phyloP scores from a whole-genome alignment of 2,888 invertebrate species.

The Cephus rjabovi region DNA sequence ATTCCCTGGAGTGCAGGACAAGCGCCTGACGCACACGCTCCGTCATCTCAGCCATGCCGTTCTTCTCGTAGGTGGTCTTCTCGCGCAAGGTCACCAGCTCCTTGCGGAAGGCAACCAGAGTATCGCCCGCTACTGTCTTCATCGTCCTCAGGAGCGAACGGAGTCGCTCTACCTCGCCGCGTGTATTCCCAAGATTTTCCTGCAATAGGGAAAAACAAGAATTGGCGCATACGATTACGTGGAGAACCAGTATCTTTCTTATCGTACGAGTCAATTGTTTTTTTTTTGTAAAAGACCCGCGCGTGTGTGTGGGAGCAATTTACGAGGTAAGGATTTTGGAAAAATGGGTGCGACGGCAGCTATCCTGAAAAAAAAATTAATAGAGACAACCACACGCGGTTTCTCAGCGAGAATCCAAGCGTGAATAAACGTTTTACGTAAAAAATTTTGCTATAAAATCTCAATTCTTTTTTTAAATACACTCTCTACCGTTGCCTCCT shows the following conservation, averaged over 20 bases:
- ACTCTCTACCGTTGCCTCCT: not conserved
- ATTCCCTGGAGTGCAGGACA: constrained; percentile 47
- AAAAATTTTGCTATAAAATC: not conserved
- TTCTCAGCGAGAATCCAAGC: not conserved
- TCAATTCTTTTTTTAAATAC: not conserved
- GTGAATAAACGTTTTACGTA: not conserved
- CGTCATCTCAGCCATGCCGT: constrained; percentile 53
- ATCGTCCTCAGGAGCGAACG: constrained; percentile 48
- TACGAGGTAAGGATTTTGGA: constrained; percentile 10
- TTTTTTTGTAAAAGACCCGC: not conserved
- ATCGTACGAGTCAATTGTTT: not conserved
- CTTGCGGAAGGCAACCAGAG: constrained; percentile 68
- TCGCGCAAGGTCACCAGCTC: constrained; percentile 72
- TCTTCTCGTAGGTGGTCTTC: constrained; percentile 70
- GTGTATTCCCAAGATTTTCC: constrained; percentile 79
- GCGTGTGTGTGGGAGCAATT: not conserved
- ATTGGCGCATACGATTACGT: not conserved
- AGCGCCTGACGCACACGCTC: constrained; percentile 48
- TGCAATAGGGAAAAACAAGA: constrained; percentile 64
- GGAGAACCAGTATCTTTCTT: not conserved
- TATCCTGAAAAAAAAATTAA: constrained; percentile 61
- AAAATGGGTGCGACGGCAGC: constrained; percentile 65
- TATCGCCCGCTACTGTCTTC: constrained; percentile 48
- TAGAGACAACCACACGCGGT: constrained; percentile 34
- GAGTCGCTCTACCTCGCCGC: constrained; percentile 75